A percentile compares a stretch with the other conserved stretches of the same genome.
Conservation (phyloP, 92 coral and sea anemone species). For the Plumapathes pennacea region DNA sequence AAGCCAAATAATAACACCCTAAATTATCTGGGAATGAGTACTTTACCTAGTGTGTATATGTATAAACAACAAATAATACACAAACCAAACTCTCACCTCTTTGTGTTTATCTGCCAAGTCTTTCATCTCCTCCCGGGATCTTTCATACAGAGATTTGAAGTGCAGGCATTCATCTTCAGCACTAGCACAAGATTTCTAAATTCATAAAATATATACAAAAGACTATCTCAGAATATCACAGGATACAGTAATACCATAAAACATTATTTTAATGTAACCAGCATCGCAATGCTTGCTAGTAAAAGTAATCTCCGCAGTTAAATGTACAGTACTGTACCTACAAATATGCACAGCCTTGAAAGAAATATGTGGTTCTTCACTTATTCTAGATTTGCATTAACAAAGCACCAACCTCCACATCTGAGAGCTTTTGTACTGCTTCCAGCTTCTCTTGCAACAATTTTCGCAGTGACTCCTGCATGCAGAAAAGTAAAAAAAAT, state of each 20-base stretch:
- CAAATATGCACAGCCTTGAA: not conserved
- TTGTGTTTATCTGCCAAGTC: constrained; percentile 88
- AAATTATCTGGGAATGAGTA: too few species aligned
- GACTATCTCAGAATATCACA: too few species aligned
- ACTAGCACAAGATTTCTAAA: constrained; percentile 74
- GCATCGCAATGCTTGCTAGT: too few species aligned
- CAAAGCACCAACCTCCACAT: constrained; percentile 76
- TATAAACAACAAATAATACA: too few species aligned
- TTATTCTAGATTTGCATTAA: not conserved
- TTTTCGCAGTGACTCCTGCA: constrained; percentile 79
- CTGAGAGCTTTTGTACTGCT: constrained; percentile 86
- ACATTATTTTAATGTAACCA: not conserved
- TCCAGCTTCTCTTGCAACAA: constrained; percentile 85
- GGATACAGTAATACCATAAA: not conserved
- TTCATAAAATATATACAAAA: not conserved
- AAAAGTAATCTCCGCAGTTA: not conserved
- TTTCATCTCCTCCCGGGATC: constrained; percentile 81
- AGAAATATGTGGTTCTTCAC: not conserved
- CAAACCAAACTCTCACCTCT: too few species aligned
- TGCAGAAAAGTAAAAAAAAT: not conserved
- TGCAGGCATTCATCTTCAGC: constrained; percentile 98
- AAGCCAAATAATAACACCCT: too few species aligned
- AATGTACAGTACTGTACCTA: not conserved
- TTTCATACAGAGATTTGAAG: constrained; percentile 85
- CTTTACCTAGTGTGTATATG: too few species aligned